These are phyloP conservation scores for Ciconia boyciana DNA, from an alignment of 2,113 vertebrate genomes.

Conservation along the genomic window DNA sequence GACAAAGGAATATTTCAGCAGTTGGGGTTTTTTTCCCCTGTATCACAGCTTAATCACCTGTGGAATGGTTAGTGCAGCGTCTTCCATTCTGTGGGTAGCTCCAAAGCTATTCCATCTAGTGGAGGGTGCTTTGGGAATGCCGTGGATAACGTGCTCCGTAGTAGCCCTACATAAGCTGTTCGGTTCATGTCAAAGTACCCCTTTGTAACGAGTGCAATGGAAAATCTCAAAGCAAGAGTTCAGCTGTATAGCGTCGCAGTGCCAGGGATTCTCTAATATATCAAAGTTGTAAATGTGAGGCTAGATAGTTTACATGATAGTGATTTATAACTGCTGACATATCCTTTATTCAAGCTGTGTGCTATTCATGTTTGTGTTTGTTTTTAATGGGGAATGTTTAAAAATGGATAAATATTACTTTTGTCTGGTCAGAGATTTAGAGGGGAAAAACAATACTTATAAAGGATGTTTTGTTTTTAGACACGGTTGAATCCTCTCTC, in stretches of 20 bases:
- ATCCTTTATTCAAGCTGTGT: slow-evolving; percentile 2
- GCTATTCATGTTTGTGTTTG: slow-evolving; percentile 35
- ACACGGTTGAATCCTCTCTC: not conserved
- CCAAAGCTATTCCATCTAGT: not conserved
- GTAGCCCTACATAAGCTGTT: not conserved
- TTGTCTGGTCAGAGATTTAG: not conserved
- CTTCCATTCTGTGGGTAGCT: not conserved
- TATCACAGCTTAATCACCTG: not conserved
- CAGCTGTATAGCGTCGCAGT: not conserved
- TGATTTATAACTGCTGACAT: slow-evolving; percentile 30
- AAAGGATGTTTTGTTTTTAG: slow-evolving; percentile 16
- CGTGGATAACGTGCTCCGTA: accelerated
- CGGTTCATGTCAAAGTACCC: accelerated
- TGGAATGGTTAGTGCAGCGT: not conserved
- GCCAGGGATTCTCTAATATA: not conserved
- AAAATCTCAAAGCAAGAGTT: not conserved
- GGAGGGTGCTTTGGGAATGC: not conserved
- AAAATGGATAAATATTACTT: slow-evolving; percentile 47
- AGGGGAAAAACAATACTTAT: not conserved
- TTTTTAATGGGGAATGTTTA: slow-evolving; percentile 34
- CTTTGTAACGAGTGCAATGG: accelerated
- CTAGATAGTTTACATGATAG: not conserved
- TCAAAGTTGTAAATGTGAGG: not conserved
- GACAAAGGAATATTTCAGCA: not conserved
- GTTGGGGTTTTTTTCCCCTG: accelerated